A percentile compares a stretch with the other conserved stretches of the same genome.
phyloP scores from a whole-genome alignment of 1,140 invertebrate genomes.

The Macrostomum lignano region DNA sequence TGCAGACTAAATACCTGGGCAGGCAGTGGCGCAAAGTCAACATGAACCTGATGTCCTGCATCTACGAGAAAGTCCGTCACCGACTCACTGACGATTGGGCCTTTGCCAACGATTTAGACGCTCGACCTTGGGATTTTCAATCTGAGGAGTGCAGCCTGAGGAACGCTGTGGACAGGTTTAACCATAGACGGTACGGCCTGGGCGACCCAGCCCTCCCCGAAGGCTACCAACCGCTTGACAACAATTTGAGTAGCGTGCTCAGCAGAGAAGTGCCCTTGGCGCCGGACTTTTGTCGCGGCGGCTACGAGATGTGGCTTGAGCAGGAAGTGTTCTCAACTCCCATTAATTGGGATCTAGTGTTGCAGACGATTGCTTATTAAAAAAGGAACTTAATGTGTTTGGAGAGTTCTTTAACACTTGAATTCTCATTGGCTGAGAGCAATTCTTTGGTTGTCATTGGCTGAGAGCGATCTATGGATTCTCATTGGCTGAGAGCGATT shows the following conservation, averaged over 20 bases:
- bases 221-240: conserved; percentile 63
- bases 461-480: too few species aligned
- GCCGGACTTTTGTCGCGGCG: conserved; percentile 73
- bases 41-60: conserved; percentile 97
- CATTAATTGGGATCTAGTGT: too few species aligned
- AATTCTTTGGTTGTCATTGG: too few species aligned
- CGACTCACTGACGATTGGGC: conserved; percentile 83
- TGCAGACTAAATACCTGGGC: conserved; percentile 96
- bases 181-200: conserved; percentile 50
- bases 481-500: too few species aligned
- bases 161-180: conserved; percentile 73
- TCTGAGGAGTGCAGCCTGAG: conserved; percentile 77
- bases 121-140: conserved; percentile 90
- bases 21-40: conserved; percentile 94
- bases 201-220: conserved; percentile 18
- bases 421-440: too few species aligned
- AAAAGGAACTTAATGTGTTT: too few species aligned
- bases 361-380: too few species aligned
- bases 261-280: conserved; percentile 45
- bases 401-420: too few species aligned
- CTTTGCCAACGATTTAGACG: conserved; percentile 42
- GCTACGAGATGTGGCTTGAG: conserved; percentile 81
- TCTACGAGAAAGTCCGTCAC: conserved; percentile 64
- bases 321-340: conserved; percentile 60
- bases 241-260: conserved; percentile 49